phyloP scores from a whole-genome alignment of 1,140 invertebrate genomes.

The Drosophila quadrilineata region DNA sequence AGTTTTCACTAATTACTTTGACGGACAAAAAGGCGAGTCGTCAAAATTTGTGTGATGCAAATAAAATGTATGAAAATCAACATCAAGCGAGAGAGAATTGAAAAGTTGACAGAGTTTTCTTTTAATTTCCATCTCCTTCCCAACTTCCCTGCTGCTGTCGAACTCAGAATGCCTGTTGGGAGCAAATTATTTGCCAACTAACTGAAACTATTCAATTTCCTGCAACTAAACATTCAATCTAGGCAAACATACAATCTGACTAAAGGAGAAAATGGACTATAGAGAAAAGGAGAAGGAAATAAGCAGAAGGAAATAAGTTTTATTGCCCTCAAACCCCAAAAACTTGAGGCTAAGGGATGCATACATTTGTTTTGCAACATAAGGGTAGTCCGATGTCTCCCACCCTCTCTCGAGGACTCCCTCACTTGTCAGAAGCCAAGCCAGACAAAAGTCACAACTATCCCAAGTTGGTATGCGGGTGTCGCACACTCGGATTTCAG shows the following conservation, averaged over 20 bases:
- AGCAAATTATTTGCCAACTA: slow-evolving; percentile 63
- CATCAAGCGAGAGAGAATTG: slow-evolving; percentile 69
- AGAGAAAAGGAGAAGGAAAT: background rate
- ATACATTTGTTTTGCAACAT: slow-evolving; percentile 15
- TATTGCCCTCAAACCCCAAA: slow-evolving; percentile 31
- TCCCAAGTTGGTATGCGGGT: slow-evolving; percentile 56
- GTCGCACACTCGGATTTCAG: slow-evolving; percentile 6
- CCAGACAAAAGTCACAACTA: slow-evolving; percentile 76
- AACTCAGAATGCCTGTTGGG: background rate
- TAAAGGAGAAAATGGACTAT: background rate
- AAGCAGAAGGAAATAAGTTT: slow-evolving; percentile 51
- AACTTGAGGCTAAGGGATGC: slow-evolving; percentile 11
- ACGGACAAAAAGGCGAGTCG: slow-evolving; percentile 66
- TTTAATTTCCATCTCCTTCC: background rate
- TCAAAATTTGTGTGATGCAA: slow-evolving; percentile 60
- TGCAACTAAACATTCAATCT: slow-evolving; percentile 58
- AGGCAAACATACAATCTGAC: slow-evolving; percentile 1
- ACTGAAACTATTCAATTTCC: slow-evolving; percentile 77
- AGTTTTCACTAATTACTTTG: slow-evolving; percentile 77
- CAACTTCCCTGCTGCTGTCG: background rate
- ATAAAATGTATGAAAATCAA: slow-evolving; percentile 65
- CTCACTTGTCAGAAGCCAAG: slow-evolving; percentile 43
- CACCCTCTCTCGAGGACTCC: background rate
- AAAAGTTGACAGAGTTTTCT: slow-evolving; percentile 53
- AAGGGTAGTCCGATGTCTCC: slow-evolving; percentile 6